Evolutionary conservation across 2,113 vertebrate genomes (phyloP), one percentile per base, ranked within the genome.

Genomic region (Oryzias celebensis): DNA sequence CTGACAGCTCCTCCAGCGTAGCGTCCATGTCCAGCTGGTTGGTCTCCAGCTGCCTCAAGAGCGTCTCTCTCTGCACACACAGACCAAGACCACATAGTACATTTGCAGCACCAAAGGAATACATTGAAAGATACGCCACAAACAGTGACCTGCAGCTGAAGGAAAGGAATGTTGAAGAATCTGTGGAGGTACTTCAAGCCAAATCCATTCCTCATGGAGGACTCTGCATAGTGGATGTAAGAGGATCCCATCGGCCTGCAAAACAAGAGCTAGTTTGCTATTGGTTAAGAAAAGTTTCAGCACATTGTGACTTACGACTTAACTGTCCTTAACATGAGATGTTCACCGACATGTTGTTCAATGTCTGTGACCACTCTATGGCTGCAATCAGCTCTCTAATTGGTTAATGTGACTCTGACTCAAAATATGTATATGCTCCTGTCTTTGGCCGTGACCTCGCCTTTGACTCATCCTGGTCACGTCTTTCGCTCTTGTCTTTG

Each of bases 141-240:
- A 58, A 66, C 3, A 48, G 85, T 80, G 31, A 98, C 97, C 95
- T 99, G 97, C 0, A 99, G 93, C 84, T 99, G 97, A 63, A 99
- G 87, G 82, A 99, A 99, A 4, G 97, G 97, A 75, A 99, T 98
- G 82, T 99, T 99, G 92, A 99, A 98, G 88, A 99, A 99, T 64
- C 95, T 92, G 82, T 99, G 97, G 43, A 99, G 90, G 70, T 98
- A 98, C 84, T 98, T 98, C 55, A 99, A 85, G 53, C 97, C 97
- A 49, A 99, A 99, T 36, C 97, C 96, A 45, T 99, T 98, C 91
- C 93, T 98, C 97, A 99, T 98, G 60, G 97, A 99, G 66, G 97
- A 96, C 84, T 99, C 97, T 5, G 97, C 97, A 0, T 98, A 99
- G 68, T 95, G 96, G 80, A 98, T 95, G 69, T 98, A 99, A 1